Base-by-base conservation (phyloP, 2,113 vertebrate genomes). In the Cochlearius cochlearius region DNA sequence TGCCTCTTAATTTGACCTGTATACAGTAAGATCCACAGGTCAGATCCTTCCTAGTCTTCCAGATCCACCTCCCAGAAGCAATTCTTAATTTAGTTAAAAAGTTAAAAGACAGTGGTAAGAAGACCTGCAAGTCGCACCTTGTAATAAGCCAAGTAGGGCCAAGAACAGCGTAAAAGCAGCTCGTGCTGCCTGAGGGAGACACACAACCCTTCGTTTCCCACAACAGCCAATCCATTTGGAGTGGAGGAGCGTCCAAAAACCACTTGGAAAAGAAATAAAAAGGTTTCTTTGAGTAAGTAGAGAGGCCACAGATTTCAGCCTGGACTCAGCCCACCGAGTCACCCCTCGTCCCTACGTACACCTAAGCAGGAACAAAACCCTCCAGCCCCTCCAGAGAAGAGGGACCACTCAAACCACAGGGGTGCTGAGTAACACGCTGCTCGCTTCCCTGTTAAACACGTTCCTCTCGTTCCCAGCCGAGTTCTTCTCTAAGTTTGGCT, bases 181-280 rank as follows among this genome's bases (percentile, higher is more conserved):
- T 75, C 0, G 1, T 7, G 25, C 60, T 71, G 17, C 56, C 56
- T 1, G 8, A 43, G 27, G 50, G 39, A 69, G 18, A 45, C 21
- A 22, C 43, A 21, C 22, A 84, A 78, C 90, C 19, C 72, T 55
- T 77, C 59, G 30, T n/a, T 69, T 74, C 88, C 91, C 73, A 72
- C 34, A 45, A 4, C 32, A 64, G 68, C 50, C 0, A 1, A 10
- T n/a, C 52, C 52, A 4, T 56, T 41, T 1, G 5, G 72, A 47
- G 10, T 3, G 8, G 20, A 36, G 55, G n/a, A 92, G 19, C 77
- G 21, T 6, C 74, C 34, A 26, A 77, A 92, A 13, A 77, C 66
- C 6, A 1, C 74, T 63, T 17, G 25, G 55, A 69, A 69, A 79
- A n/a, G 89, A 75, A 78, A 11, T 7, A 19, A 39, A 85, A 67